Base-by-base conservation (phyloP, 2,888 invertebrate genomes). In the Athalia rosae region DNA sequence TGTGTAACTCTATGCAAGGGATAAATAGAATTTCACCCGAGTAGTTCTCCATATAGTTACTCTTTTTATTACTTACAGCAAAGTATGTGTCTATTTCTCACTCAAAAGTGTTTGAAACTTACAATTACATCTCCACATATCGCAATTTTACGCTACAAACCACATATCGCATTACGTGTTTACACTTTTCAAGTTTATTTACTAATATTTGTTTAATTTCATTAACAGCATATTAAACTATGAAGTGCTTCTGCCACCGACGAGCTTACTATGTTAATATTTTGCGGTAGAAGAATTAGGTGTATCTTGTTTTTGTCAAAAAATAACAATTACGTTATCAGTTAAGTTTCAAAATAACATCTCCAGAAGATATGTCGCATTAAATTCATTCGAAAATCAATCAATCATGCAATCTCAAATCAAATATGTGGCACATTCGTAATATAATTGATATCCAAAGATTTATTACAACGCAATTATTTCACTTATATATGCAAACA, bases 31-130 rank as follows among this genome's bases (percentile, higher is more conserved):
- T 11, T 53, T 4, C 53, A 7, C n/a, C 9, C 4, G 13, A 28
- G 8, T 28, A 28, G 11, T 62, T 59, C 28, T 74, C 74, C 74
- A 74, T 74, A 74, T 74, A 74, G 28, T 74, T 74, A 62, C 74
- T 74, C 74, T 61, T 62, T 74, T 74, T 74, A 74, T 74, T 74
- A 74, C 74, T 74, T 74, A 74, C 74, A 74, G 74, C 74, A 62
- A 74, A 74, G 61, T 74, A 74, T 74, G 74, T 74, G 74, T 74
- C 62, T 74, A 59, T 74, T 61, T 74, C 74, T 74, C 74, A 74
- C 71, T 61, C 74, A 74, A 74, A 48, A 62, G 74, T 74, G 74
- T 74, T 74, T 45, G 59, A 74, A 62, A 74, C 62, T 74, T 62
- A 74, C 47, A 74, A 74, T 74, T 47, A 74, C 15, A 74, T 74